These are phyloP conservation scores for Galerucella pusilla DNA, from an alignment of 2,888 invertebrate species.

Conservation along the genomic window DNA sequence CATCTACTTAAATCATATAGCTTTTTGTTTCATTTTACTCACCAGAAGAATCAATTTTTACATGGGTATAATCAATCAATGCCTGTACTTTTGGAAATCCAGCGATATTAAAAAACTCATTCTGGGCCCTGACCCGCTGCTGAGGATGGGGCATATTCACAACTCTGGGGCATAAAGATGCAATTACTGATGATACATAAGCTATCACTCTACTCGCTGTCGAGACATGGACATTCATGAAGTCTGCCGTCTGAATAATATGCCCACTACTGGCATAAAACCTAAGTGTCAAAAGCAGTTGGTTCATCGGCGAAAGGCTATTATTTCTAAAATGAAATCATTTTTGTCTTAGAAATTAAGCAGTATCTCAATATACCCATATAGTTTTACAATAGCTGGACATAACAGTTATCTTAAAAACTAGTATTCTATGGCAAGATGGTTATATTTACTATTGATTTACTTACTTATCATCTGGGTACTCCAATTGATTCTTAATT, in stretches of 20 bases:
- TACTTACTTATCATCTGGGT: too few species aligned
- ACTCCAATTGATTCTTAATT: background rate
- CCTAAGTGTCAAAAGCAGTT: constrained; percentile 12
- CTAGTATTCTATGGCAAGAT: constrained; percentile 1
- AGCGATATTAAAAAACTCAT: constrained; percentile 16
- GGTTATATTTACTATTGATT: too few species aligned
- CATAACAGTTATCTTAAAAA: too few species aligned
- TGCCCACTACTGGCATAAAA: background rate
- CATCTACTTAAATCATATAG: background rate
- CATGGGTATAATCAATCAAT: constrained; percentile 28
- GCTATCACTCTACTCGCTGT: constrained; percentile 14
- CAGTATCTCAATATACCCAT: background rate
- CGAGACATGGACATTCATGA: constrained; percentile 26
- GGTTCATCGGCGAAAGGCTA: constrained; percentile 20
- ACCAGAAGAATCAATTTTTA: constrained; percentile 30
- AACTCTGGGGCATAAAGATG: constrained; percentile 19
- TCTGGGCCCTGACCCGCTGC: constrained; percentile 15
- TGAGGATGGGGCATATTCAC: constrained; percentile 19
- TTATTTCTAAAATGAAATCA: constrained; percentile 28
- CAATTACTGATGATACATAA: constrained; percentile 15
- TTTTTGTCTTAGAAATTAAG: background rate
- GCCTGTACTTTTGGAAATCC: constrained; percentile 32
- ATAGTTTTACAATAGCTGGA: background rate
- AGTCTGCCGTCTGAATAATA: background rate
- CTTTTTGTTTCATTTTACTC: background rate